Conservation (phyloP, 2,888 invertebrate genomes). For the Yponomeuta cagnagella region DNA sequence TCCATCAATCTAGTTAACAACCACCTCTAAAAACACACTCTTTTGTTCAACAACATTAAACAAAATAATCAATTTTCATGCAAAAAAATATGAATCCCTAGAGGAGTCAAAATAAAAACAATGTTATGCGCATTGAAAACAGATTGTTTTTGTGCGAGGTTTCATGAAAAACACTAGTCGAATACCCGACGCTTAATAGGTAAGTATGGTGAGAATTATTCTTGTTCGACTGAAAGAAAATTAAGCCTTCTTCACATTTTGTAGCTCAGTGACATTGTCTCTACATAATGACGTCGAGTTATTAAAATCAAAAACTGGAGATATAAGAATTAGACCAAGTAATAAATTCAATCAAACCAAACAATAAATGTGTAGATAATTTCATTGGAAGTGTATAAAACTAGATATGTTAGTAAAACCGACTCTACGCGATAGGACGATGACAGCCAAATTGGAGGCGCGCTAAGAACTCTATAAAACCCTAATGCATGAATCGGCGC, state of each 20-base stretch:
- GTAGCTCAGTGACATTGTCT: not conserved
- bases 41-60: too few relatives aligned
- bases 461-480: slow-evolving; percentile 30
- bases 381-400: slow-evolving; percentile 6
- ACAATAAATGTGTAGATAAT: slow-evolving; percentile 6
- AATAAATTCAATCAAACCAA: slow-evolving; percentile 4
- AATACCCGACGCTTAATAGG: too few relatives aligned
- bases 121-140: too few relatives aligned
- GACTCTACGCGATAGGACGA: slow-evolving; percentile 21
- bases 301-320: not conserved
- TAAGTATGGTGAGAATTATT: too few relatives aligned
- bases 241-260: too few relatives aligned
- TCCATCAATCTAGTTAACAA: not conserved
- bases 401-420: not conserved
- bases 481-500: slow-evolving; percentile 36
- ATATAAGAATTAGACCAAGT: not conserved
- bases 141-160: too few relatives aligned
- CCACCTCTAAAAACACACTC: too few relatives aligned
- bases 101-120: too few relatives aligned
- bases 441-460: slow-evolving; percentile 48
- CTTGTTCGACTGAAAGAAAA: too few relatives aligned
- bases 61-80: too few relatives aligned
- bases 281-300: not conserved
- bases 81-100: too few relatives aligned
- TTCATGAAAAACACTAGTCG: too few relatives aligned